Conservation (phyloP, 2,113 vertebrate genomes). For the Ceuthmochares aereus region DNA sequence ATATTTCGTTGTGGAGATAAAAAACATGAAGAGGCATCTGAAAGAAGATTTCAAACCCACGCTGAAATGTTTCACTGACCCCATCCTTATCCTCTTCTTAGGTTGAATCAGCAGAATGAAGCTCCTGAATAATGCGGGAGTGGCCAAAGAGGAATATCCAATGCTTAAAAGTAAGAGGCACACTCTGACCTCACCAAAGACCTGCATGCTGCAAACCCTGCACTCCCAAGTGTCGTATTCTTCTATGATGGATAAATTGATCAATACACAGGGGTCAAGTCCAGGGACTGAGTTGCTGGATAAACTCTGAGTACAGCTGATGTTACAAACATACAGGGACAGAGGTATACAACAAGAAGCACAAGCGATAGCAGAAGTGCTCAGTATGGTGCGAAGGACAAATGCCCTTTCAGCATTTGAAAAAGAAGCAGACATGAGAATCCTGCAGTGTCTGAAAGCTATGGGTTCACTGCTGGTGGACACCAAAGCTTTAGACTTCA, state of each 20-base stretch:
- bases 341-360: fast-evolving
- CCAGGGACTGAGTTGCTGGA: neutral
- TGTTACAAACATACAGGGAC: fast-evolving
- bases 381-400: fast-evolving
- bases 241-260: neutral
- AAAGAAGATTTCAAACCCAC: neutral
- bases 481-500: neutral
- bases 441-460: neutral
- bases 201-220: neutral
- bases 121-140: neutral
- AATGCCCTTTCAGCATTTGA: neutral
- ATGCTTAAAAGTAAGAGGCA: neutral
- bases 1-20: neutral
- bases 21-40: neutral
- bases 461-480: neutral
- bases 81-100: neutral
- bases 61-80: neutral
- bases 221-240: neutral
- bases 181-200: neutral
- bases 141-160: neutral
- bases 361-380: fast-evolving
- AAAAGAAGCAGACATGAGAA: neutral
- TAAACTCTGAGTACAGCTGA: neutral
- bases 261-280: fast-evolving
- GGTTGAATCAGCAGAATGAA: neutral